Percentiles rank a stretch among this genome's conserved stretches.
phyloP scores from a whole-genome alignment of 2,113 vertebrate genomes.

The Hystrix cristata region DNA sequence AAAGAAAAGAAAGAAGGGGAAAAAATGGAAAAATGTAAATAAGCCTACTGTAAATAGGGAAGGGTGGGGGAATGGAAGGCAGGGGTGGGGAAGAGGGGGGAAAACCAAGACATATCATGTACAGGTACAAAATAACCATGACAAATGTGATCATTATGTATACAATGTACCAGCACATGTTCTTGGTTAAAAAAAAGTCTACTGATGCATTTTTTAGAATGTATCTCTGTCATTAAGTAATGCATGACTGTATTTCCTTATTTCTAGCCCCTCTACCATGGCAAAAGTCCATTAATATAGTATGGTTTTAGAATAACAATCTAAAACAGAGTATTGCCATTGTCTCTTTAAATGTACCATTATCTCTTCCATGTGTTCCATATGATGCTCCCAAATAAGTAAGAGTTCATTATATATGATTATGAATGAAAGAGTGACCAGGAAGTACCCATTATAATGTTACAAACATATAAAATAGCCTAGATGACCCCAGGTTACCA shows the following conservation, averaged over 20 bases:
- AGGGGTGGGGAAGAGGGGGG: too few relatives aligned
- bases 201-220: not conserved
- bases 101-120: too few relatives aligned
- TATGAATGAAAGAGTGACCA: slow-evolving; percentile 25
- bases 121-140: too few relatives aligned
- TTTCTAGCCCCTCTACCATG: not conserved
- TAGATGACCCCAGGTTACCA: not conserved
- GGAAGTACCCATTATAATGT: slow-evolving; percentile 19
- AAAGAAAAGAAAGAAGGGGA: too few relatives aligned
- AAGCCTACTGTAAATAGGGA: too few relatives aligned
- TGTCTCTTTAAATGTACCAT: not conserved
- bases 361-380: not conserved
- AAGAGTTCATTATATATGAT: not conserved
- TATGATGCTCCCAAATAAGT: not conserved
- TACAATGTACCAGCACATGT: too few relatives aligned
- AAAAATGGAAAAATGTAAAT: too few relatives aligned
- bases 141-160: too few relatives aligned
- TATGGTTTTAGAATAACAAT: slow-evolving; percentile 14
- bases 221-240: not conserved
- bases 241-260: not conserved
- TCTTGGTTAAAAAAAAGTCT: not conserved
- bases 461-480: not conserved
- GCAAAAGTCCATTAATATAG: not conserved
- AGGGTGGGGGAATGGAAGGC: too few relatives aligned
- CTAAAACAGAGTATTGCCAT: not conserved